Percentiles rank a stretch among this genome's conserved stretches.
phyloP scores from a whole-genome alignment of 2,888 invertebrate genomes.

The Orthonychiurus folsomi region DNA sequence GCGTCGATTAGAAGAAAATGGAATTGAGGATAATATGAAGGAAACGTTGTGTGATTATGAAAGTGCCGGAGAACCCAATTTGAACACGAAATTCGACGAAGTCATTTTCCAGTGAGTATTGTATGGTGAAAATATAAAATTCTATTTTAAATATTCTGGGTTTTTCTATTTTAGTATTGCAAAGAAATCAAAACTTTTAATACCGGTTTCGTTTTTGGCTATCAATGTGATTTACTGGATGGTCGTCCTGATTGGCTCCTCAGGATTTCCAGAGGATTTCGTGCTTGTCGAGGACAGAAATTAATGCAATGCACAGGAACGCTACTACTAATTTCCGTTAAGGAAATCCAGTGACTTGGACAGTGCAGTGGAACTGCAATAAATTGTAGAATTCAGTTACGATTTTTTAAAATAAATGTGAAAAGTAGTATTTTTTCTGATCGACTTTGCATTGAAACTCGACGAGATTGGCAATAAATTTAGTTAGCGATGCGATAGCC shows the following conservation, averaged over 20 bases:
- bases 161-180: neutral
- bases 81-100: neutral
- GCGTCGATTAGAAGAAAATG: neutral
- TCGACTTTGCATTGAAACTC: no score
- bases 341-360: no score
- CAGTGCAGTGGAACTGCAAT: no score
- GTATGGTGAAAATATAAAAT: slow-evolving; percentile 2
- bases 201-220: neutral
- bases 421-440: no score
- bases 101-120: neutral
- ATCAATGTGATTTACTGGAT: slow-evolving; percentile 34
- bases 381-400: no score
- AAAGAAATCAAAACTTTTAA: neutral
- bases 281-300: slow-evolving; percentile 24
- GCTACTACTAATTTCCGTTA: no score
- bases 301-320: no score
- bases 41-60: slow-evolving; percentile 5
- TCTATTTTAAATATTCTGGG: neutral
- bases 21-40: neutral
- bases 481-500: no score
- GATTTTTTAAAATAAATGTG: no score
- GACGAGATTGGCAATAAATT: no score
- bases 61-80: neutral
- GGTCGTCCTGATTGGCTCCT: slow-evolving; percentile 30
- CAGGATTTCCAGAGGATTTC: slow-evolving; percentile 26